These are phyloP conservation scores for Ageneiosus marmoratus DNA, from an alignment of 2,113 vertebrate genomes.

Conservation along the genomic window DNA sequence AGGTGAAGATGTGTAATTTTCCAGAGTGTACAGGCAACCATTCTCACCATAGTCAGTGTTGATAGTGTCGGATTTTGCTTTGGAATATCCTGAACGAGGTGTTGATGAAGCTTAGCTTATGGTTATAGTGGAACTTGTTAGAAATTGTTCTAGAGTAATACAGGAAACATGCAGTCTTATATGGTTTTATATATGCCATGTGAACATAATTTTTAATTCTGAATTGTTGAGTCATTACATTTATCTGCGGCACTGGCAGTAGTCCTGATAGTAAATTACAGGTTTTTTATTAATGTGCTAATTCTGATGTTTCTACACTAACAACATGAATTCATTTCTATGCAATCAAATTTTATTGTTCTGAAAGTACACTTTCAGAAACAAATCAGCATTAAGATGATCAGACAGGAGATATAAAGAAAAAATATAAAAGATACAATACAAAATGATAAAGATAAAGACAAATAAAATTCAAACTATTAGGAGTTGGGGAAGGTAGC, in stretches of 20 bases:
- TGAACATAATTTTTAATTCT: background rate
- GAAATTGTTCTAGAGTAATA: background rate
- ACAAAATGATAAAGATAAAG: no score
- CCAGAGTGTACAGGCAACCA: background rate
- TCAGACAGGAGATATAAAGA: no score
- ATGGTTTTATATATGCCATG: background rate
- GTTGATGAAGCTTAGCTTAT: background rate
- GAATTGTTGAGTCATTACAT: background rate
- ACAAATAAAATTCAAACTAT: no score
- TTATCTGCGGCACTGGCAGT: background rate
- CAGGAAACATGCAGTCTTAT: background rate
- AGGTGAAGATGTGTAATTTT: background rate
- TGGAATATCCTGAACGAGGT: background rate
- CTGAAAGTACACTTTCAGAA: no score
- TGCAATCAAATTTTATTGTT: no score
- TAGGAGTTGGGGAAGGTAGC: no score
- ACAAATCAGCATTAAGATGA: no score
- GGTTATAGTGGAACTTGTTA: background rate
- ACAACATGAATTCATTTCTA: background rate
- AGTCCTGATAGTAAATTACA: background rate
- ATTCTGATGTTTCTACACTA: background rate
- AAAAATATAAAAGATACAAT: no score
- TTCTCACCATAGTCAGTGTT: constrained; percentile 18
- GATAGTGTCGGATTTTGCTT: constrained; percentile 21
- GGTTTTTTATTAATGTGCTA: background rate